Base-by-base conservation (phyloP, 2,888 invertebrate genomes). In the Erebia aethiops region DNA sequence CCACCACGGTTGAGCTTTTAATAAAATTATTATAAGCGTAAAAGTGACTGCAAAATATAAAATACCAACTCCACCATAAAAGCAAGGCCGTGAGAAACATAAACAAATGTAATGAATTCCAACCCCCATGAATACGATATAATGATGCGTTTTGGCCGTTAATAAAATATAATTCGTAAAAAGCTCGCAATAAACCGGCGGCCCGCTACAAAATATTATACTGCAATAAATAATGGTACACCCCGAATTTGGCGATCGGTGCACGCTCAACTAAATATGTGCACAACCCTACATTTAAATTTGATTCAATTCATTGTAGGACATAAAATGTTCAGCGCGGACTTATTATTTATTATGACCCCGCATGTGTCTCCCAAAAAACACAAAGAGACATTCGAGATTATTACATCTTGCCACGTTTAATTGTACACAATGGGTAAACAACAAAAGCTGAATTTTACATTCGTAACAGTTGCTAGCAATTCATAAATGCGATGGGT, bases 341-440 rank as follows among this genome's bases (percentile, higher is more conserved):
- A 76, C 77, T 82, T 85, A 85, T 88, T 88, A 89, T 88, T 89
- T 90, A 90, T 89, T 89, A 84, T 82, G 83, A 87, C 92, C 92
- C 92, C 90, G 87, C 90, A 91, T 92, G 88, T 89, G 84, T 87
- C 86, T 84, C 81, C 83, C 84, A 87, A 90, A 88, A 87, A 89
- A 87, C 79, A 91, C 90, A 92, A 92, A 88, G 86, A 89, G 87
- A 90, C 84, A 87, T 89, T 88, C 79, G 89, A 91, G 90, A 92
- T 91, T 90, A 92, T 92, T 89, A 90, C 88, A 91, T 92, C 90
- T 91, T 88, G 87, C 91, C 88, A 88, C 86, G 82, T 92, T 91
- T 92, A 91, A 92, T 91, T 90, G 89, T 89, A 89, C 88, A 92
- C 92, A 92, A 92, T 91, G 87, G 87, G 77, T 87, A 87, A 86